Evolutionary conservation across 2,888 invertebrate genomes (phyloP), one percentile per base, ranked within the genome.

Genomic region (Danaus chrysippus): DNA sequence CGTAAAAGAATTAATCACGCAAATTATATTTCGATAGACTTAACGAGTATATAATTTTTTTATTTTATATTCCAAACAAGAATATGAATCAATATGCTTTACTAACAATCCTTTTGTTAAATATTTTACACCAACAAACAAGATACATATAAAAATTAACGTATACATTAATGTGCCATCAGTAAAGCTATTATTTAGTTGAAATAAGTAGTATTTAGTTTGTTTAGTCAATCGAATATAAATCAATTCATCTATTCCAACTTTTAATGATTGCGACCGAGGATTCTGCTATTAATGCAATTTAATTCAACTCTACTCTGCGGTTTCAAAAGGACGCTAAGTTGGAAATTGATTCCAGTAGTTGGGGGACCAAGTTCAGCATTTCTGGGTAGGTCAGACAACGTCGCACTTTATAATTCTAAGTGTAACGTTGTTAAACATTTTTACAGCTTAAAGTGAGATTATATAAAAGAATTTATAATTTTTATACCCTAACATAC

Each of bases 321-420:
- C 62, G 68, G 70, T 70, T 71, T 67, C 65, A 71, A 68, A 60
- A 66, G 68, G 67, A 70, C 69, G 65, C 69, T 68, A 69, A 73
- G 67, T 72, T 72, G 66, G 72, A 72, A 73, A 73, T 73, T 73
- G 73, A 73, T 73, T 72, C 69, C 69, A 65, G 68, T 68, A 70
- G 67, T 69, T 68, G 65, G 68, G 69, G 64, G 67, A 66, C 68
- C 70, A 68, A 71, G 65, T 64, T 68, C 68, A 68, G 68, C 70
- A 68, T 60, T 70, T 67, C 66, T 68, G 66, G 66, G 56, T 64
- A 64, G 59, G 61, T 62, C 67, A 58, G 61, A 54, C 61, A 43
- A 64, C 64, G 67, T 65, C 54, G 67, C 64, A 58, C 62, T 68
- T 61, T 59, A 61, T 68, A 68, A 65, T 66, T 61, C 59, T 59